Percentiles rank a stretch among this genome's conserved stretches.
Evolutionary conservation across 2,113 vertebrate species (phyloP).

Genomic region (Pyxicephalus adspersus): DNA sequence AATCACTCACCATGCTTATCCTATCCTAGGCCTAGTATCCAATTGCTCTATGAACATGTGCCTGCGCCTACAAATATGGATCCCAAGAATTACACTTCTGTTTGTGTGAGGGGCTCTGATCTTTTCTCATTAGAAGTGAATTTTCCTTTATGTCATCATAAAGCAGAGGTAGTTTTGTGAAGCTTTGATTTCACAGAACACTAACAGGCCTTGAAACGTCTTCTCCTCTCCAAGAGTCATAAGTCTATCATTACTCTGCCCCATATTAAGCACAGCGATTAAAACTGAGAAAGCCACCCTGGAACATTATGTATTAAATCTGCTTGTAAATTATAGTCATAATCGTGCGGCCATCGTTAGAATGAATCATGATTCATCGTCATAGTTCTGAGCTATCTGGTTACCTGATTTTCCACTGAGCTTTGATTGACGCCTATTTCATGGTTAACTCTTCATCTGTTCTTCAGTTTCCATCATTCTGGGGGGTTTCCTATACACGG

Average conservation of each 20-base stretch:
- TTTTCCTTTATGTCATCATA: too few relatives aligned
- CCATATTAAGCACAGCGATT: constrained; percentile 40
- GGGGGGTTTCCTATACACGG: neutral
- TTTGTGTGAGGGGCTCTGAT: too few relatives aligned
- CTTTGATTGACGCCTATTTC: neutral
- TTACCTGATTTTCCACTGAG: constrained; percentile 35
- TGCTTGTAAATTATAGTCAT: constrained; percentile 29
- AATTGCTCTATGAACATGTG: too few relatives aligned
- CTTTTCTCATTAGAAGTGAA: too few relatives aligned
- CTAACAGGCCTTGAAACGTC: neutral
- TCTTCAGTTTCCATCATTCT: neutral
- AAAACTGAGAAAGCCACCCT: constrained; percentile 31
- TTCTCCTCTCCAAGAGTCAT: neutral
- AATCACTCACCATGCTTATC: too few relatives aligned
- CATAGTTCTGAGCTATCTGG: neutral
- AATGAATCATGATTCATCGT: constrained; percentile 29
- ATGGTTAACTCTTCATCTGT: neutral
- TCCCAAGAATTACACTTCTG: too few relatives aligned
- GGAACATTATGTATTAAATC: constrained; percentile 27
- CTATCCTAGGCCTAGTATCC: too few relatives aligned
- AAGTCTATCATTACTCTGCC: constrained; percentile 28
- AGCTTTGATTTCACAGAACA: neutral
- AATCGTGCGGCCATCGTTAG: constrained; percentile 15
- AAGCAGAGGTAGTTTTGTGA: too few relatives aligned
- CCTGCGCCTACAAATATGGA: too few relatives aligned